These are phyloP conservation scores for Diadumene lineata DNA, from an alignment of 92 coral and sea anemone species.

Conservation along the genomic window DNA sequence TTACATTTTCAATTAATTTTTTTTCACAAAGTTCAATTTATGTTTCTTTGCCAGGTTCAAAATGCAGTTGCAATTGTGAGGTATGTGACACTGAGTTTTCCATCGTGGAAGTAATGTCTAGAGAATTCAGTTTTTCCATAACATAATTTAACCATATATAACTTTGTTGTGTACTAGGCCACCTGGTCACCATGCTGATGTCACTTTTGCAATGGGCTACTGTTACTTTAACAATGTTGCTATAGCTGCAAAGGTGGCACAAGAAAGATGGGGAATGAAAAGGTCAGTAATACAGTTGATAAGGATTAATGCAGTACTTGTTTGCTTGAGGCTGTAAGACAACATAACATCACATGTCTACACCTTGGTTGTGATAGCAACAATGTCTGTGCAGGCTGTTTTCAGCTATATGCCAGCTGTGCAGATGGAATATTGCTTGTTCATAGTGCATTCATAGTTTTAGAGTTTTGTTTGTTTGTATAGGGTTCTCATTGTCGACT, in stretches of 20 bases:
- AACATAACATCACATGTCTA: too few species aligned
- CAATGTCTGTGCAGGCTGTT: too few species aligned
- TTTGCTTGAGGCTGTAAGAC: too few species aligned
- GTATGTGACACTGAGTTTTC: too few species aligned
- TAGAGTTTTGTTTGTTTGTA: background rate
- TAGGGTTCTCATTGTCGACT: constrained; percentile 95
- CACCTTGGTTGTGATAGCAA: too few species aligned
- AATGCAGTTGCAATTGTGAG: constrained; percentile 95
- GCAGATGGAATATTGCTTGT: too few species aligned
- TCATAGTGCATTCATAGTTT: background rate
- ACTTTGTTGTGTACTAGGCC: too few species aligned
- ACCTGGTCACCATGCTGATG: constrained; percentile 99
- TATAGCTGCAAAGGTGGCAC: constrained; percentile 86
- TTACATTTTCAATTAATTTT: too few species aligned
- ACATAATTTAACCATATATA: too few species aligned
- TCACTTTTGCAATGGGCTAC: constrained; percentile 91
- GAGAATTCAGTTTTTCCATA: background rate
- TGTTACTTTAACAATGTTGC: constrained; percentile 96
- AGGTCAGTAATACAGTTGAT: constrained; percentile 64
- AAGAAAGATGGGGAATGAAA: constrained; percentile 80
- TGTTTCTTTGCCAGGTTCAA: constrained; percentile 53
- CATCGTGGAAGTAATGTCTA: background rate
- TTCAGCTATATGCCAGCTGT: too few species aligned
- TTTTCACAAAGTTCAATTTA: too few species aligned
- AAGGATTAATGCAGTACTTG: too few species aligned